Evolutionary conservation across 2,888 invertebrate species (phyloP).

Genomic region (Serrognathus titanus): DNA sequence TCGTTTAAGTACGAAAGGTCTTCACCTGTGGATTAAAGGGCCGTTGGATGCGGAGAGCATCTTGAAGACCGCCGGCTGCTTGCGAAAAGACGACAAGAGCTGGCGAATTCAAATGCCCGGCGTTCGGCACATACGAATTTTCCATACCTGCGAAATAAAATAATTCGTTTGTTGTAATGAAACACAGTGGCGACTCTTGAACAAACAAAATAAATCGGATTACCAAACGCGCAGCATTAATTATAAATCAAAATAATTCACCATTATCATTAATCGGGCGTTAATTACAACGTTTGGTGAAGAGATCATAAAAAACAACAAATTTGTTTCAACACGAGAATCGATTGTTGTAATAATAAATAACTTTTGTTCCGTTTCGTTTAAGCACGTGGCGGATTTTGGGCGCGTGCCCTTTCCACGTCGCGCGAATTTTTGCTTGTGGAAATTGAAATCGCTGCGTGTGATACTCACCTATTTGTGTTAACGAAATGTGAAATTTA

Average conservation of each 20-base stretch:
- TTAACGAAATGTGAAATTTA: conserved; percentile 16
- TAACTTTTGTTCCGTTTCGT: neutral
- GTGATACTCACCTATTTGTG: conserved; percentile 19
- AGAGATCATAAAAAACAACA: conserved; percentile 13
- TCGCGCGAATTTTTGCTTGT: neutral
- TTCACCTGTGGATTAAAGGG: conserved; percentile 71
- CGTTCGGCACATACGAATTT: conserved; percentile 70
- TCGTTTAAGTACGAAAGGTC: neutral
- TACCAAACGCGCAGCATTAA: conserved; percentile 11
- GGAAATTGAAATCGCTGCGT: neutral
- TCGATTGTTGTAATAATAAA: conserved; percentile 2
- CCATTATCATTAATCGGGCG: conserved; percentile 10
- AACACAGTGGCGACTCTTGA: conserved; percentile 10
- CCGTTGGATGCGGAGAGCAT: conserved; percentile 71
- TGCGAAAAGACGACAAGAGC: conserved; percentile 73
- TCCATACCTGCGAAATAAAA: conserved; percentile 53
- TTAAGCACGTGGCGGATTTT: neutral
- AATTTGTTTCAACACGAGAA: neutral
- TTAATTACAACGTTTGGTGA: conserved; percentile 6
- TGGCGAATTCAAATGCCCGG: conserved; percentile 70
- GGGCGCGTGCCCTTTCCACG: neutral
- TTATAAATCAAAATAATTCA: conserved; percentile 15
- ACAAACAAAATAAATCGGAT: conserved; percentile 20
- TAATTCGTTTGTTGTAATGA: conserved; percentile 6
- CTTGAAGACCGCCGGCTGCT: conserved; percentile 70